Base-by-base conservation (phyloP, 2,888 invertebrate species). In the Aradus depressus region DNA sequence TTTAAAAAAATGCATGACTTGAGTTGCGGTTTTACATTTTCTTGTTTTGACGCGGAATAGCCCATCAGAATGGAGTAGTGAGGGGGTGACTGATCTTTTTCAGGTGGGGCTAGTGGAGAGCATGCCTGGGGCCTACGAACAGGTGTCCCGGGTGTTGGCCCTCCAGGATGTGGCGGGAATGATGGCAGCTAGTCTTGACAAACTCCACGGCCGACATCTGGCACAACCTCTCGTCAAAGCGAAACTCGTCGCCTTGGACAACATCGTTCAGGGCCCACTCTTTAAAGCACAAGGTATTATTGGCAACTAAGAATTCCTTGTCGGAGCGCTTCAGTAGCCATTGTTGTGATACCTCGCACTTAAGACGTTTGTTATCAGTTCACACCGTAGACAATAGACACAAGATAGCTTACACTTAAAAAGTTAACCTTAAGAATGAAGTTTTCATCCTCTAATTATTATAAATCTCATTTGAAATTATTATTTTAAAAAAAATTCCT, bases 41-140 rank as follows among this genome's bases (percentile, higher is more conserved):
- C n/a, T n/a, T n/a, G n/a, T n/a, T n/a, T n/a, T n/a, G n/a, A n/a
- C n/a, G n/a, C n/a, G n/a, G n/a, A n/a, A n/a, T n/a, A n/a, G n/a
- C n/a, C n/a, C n/a, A n/a, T n/a, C n/a, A n/a, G n/a, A n/a, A n/a
- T n/a, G n/a, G n/a, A n/a, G n/a, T n/a, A n/a, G n/a, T n/a, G n/a
- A n/a, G n/a, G n/a, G n/a, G n/a, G n/a, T n/a, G n/a, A 38, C 21
- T 38, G 21, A 38, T 38, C 3, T 12, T 35, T 62, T 64, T 0
- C 70, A 87, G 80, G 83, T 88, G 59, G 84, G 88, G 0, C 66
- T 93, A 31, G 72, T 93, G 59, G 76, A 81, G 51, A 85, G 89
- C 5, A 81, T 91, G 63, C 83, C 87, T 23, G 80, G 84, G 25
- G 87, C 89, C 1, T 84, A 88, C 62, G 84, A 84, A 57, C 88